Conservation (phyloP, 2,113 vertebrate species). For the Gopherus evgoodei region DNA sequence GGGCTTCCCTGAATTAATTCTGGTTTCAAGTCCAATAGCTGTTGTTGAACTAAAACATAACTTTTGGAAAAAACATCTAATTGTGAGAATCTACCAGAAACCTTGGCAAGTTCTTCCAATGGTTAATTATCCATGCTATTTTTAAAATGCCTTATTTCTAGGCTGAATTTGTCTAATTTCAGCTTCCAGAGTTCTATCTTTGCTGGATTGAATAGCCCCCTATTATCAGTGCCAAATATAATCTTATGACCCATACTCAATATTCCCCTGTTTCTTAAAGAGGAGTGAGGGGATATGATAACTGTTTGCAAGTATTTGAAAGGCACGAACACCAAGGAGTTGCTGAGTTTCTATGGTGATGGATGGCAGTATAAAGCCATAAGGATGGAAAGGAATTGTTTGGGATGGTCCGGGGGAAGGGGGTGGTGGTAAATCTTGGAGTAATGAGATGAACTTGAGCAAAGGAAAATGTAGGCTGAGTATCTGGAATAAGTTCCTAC, state of each 20-base stretch:
- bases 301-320: background rate
- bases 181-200: background rate
- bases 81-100: background rate
- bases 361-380: background rate
- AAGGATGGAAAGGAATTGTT: background rate
- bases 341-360: background rate
- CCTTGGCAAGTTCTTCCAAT: background rate
- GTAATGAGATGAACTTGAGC: constrained; percentile 9
- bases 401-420: background rate
- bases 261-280: too few species aligned
- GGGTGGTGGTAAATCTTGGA: background rate
- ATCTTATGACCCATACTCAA: too few species aligned
- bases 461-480: background rate
- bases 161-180: too few species aligned
- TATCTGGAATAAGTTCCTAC: constrained; percentile 28
- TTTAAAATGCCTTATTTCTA: too few species aligned
- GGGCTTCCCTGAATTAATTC: background rate
- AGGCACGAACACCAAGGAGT: background rate
- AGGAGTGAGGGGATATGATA: too few species aligned
- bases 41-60: too few species aligned
- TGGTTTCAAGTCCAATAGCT: background rate
- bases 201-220: background rate
- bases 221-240: background rate
- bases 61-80: too few species aligned
- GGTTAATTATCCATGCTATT: too few species aligned